A percentile compares a stretch with the other conserved stretches of the same genome.
These are phyloP conservation scores for Cerastis leucographa DNA, from an alignment of 2,888 invertebrate genomes.

Conservation along the genomic window DNA sequence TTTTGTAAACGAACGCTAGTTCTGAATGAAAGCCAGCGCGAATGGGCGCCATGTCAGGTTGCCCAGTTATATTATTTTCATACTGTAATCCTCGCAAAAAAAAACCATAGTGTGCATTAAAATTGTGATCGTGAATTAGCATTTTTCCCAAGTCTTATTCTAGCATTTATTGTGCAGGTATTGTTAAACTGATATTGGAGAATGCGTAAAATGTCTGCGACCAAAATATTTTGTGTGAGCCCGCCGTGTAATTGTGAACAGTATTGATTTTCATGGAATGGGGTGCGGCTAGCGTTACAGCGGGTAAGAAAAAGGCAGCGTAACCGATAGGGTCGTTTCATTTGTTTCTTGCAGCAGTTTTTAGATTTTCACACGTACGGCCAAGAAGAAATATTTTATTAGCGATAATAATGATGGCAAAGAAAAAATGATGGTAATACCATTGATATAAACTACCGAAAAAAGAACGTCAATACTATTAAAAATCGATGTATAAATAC, in stretches of 20 bases:
- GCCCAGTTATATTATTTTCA: neutral
- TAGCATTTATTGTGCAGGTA: neutral
- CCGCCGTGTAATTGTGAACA: neutral
- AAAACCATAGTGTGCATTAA: neutral
- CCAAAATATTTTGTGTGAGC: conserved; percentile 7
- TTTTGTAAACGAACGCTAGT: conserved; percentile 2
- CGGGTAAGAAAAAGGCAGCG: neutral
- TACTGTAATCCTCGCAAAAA: neutral
- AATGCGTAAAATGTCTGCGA: neutral
- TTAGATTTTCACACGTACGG: neutral
- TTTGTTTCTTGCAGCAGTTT: neutral
- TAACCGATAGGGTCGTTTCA: too few species aligned
- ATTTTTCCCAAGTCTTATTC: neutral
- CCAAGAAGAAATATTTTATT: neutral
- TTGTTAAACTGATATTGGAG: neutral
- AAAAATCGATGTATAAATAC: too few species aligned
- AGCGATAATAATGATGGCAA: too few species aligned
- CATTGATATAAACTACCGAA: neutral
- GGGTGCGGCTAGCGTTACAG: neutral
- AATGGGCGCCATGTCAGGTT: neutral
- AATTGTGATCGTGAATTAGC: neutral
- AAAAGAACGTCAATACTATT: too few species aligned
- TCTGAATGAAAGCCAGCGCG: neutral
- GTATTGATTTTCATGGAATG: conserved; percentile 31
- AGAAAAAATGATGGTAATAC: neutral